phyloP scores from a whole-genome alignment of 2,888 invertebrate genomes.

The Strigamia crassipes region DNA sequence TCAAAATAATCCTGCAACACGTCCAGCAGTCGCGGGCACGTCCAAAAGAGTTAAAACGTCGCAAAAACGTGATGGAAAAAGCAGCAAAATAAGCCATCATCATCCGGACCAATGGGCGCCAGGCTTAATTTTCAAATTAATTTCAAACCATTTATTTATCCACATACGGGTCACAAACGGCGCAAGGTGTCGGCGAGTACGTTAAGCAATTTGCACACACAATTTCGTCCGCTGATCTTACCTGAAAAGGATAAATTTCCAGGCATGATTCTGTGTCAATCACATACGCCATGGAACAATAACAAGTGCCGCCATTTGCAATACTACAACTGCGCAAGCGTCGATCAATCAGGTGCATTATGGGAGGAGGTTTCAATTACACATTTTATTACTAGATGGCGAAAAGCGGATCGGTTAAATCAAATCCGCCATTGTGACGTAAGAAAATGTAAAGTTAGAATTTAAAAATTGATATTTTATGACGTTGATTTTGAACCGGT shows the following conservation, averaged over 20 bases:
- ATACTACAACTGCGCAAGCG: conserved; percentile 65
- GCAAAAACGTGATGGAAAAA: background rate
- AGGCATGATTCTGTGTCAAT: conserved; percentile 63
- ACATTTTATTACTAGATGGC: conserved; percentile 4
- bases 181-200: background rate
- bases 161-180: background rate
- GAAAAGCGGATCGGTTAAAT: background rate
- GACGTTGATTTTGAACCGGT: background rate
- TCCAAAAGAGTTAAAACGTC: background rate
- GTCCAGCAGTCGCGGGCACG: too few species aligned
- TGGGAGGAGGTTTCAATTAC: conserved; percentile 44
- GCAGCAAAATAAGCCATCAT: background rate
- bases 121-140: conserved; percentile 38
- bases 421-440: background rate
- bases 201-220: background rate
- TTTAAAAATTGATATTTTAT: background rate
- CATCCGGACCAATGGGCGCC: background rate
- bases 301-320: conserved; percentile 99
- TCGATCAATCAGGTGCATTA: conserved; percentile 52
- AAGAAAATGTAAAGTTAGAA: background rate
- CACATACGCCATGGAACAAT: conserved; percentile 88
- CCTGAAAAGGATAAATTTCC: conserved; percentile 62
- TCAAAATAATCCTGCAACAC: too few species aligned
- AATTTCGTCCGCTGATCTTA: conserved; percentile 54
- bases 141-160: background rate